Conservation (phyloP, 2,888 invertebrate genomes). For the Drosophila gaucha region DNA sequence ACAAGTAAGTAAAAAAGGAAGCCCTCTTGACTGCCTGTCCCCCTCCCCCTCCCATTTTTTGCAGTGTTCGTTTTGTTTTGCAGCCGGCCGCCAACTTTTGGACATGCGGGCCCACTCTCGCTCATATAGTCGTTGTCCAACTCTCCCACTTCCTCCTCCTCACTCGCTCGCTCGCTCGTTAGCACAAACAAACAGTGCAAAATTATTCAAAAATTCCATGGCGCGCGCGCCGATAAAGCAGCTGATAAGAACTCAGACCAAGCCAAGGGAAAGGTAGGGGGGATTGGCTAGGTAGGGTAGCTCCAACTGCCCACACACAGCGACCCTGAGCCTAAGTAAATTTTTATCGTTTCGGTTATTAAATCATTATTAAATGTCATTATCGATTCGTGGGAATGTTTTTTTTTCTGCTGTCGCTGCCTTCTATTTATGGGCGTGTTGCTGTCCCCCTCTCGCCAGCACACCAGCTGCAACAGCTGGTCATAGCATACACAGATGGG, state of each 20-base stretch:
- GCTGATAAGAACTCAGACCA: slow-evolving; percentile 53
- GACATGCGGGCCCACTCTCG: slow-evolving; percentile 38
- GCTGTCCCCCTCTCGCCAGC: slow-evolving; percentile 5
- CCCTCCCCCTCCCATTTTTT: background rate
- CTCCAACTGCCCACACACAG: slow-evolving; percentile 10
- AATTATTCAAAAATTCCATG: slow-evolving; percentile 76
- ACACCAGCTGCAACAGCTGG: slow-evolving; percentile 14
- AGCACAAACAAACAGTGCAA: slow-evolving; percentile 65
- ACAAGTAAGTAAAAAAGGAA: slow-evolving; percentile 56
- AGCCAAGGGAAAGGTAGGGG: background rate
- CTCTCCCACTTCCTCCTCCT: background rate
- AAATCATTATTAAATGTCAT: slow-evolving; percentile 71
- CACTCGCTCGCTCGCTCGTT: slow-evolving; percentile 9
- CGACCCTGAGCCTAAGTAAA: slow-evolving; percentile 47
- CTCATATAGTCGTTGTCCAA: background rate
- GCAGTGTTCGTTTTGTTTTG: slow-evolving; percentile 52
- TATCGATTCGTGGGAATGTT: slow-evolving; percentile 77
- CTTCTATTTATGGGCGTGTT: slow-evolving; percentile 15
- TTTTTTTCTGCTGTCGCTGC: background rate
- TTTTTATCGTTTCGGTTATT: slow-evolving; percentile 66
- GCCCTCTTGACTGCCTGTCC: slow-evolving; percentile 15
- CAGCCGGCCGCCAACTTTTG: slow-evolving; percentile 41
- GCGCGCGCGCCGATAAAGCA: slow-evolving; percentile 59
- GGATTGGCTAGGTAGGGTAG: background rate
- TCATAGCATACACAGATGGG: background rate